Evolutionary conservation across 2,797 vertebrate species (phyloP), one percentile per base, ranked within the genome.

Genomic region (Artibeus lituratus): DNA sequence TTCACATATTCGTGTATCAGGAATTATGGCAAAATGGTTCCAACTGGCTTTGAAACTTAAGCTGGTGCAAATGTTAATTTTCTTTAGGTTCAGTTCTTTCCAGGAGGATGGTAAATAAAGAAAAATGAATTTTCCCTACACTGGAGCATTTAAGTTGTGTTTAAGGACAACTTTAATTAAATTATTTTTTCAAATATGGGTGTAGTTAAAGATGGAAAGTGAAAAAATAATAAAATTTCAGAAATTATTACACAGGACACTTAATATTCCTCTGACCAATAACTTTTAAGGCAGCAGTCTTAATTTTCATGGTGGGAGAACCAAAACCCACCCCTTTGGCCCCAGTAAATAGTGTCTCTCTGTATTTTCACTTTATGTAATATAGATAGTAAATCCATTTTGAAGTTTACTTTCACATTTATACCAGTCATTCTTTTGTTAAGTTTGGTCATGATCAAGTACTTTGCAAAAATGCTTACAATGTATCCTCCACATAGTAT

Each of bases 41-140:
- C 87, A 78, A 86, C 22, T 32, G 29, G 49, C 80, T 65, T 84
- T 94, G 77, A 88, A 92, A 96, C 49, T 94, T 57, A 89, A 95
- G 93, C 37, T 26, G 29, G 59, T 81, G 39, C 39, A 73, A 73
- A 4, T 92, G 24, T 82, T 92, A 76, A 88, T n/a, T 44, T 77
- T 89, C 86, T 88, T 91, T 69, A 69, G 57, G 74, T 83, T 53
- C 49, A 62, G 6, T 26, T 83, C 69, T 95, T 94, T 57, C 35
- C 51, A 86, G 69, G 77, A 89, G 49, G 59, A 39, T 65, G 65
- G 19, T 87, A 47, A 93, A 87, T 92, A 74, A 74, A 76, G 82
- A 74, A 85, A 93, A 95, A 37, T 55, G 74, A 76, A 16, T 93
- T 96, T 92, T 76, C n/a, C 67, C 22, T 53, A 32, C 7, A 47